Evolutionary conservation across 2,888 invertebrate genomes (phyloP), one percentile per base, ranked within the genome.

Genomic region (Plebejus argus): DNA sequence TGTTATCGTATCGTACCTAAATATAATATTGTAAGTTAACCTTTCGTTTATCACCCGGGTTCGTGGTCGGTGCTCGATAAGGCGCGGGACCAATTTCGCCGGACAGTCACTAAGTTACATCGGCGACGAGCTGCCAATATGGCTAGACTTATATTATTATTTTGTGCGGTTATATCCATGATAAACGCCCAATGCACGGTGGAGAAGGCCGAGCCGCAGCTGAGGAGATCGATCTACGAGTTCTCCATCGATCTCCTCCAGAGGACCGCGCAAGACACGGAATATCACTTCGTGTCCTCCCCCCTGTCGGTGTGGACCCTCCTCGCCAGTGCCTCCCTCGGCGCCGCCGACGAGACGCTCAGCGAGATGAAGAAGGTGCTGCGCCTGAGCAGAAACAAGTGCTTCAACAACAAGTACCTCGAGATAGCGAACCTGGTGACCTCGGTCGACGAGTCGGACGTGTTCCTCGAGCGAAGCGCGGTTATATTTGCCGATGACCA

Each of bases 241-340:
- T 84, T 82, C 83, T 82, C 81, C 80, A 76, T 82, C 78, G 81
- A 80, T 81, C 81, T 86, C 81, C 75, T 82, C 20, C 78, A 56
- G 76, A 82, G 83, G 82, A 82, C 85, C 78, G 83, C 83, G 77
- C 83, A 85, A 58, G 91, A 92, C 20, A 89, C 88, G 0, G 92
- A 92, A 0, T 86, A 88, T 33, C 93, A 93, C 76, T 93, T 92
- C 81, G 84, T 92, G 0, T 81, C 88, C 0, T 92, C 92, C 0
- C 87, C 90, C 0, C 80, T 92, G 0, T 92, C 92, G 0, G 85
- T 89, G 28, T 92, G 93, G 93, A 85, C 87, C 0, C 81, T 94
- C 5, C 81, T 94, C 1, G 82, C 92, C 0, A 83, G 86, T 0
- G 78, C 89, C 0, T 89, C 91, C 0, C 83, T 90, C 1, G 93